Percentiles rank a stretch among this genome's conserved stretches.
These are phyloP conservation scores for Hydrolagus affinis DNA, from an alignment of 2,113 vertebrate species.

Conservation along the genomic window DNA sequence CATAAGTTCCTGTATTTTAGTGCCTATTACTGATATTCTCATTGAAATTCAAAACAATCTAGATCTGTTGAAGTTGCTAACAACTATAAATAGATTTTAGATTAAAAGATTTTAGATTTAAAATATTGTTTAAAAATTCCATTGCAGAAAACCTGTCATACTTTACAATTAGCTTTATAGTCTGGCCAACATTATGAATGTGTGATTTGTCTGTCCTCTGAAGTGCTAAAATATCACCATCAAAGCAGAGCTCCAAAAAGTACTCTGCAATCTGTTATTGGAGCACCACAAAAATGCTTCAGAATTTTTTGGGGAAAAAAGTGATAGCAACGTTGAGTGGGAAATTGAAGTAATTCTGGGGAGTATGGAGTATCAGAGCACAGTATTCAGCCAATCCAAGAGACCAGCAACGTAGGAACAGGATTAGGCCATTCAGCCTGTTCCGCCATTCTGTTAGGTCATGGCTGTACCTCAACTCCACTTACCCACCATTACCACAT, in stretches of 20 bases:
- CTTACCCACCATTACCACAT: too few species aligned
- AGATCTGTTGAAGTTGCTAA: too few species aligned
- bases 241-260: not conserved
- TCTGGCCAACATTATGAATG: too few species aligned
- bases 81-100: too few species aligned
- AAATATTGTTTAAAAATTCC: too few species aligned
- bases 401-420: not conserved
- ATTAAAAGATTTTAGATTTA: too few species aligned
- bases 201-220: not conserved
- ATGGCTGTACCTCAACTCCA: too few species aligned
- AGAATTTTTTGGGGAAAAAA: not conserved
- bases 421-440: too few species aligned
- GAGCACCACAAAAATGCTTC: not conserved
- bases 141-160: too few species aligned
- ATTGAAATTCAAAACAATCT: not conserved
- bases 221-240: not conserved
- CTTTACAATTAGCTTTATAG: too few species aligned
- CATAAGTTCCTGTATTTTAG: not conserved
- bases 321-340: not conserved
- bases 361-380: not conserved
- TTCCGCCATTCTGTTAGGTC: too few species aligned
- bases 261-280: not conserved
- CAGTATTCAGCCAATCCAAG: too few species aligned
- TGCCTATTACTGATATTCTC: not conserved
- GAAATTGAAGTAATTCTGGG: not conserved